Base-by-base conservation (phyloP, 2,113 vertebrate genomes). In the Pardalotus punctatus region DNA sequence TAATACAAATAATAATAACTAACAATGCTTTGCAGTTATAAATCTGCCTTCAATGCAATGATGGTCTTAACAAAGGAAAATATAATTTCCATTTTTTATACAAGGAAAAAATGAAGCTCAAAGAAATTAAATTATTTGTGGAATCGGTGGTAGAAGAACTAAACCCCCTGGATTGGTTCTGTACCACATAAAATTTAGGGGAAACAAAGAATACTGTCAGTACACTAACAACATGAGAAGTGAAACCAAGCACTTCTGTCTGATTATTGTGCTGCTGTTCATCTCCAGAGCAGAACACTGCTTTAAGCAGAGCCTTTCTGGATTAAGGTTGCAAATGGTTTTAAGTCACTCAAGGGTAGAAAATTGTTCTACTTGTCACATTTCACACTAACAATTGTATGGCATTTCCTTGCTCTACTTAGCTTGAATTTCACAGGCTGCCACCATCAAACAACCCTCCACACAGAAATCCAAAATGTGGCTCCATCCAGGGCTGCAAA, bases 351-450 rank as follows among this genome's bases (percentile, higher is more conserved):
- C 81, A 72, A 82, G 78, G 53, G 81, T 27, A 89, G 78, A 79
- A 95, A 94, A 91, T 72, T 57, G 45, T 89, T 79, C 57, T 72
- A 45, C 92, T 81, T 91, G 78, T 80, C 94, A 93, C 45, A 94
- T 93, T 93, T 90, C 73, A 82, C 93, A 85, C 70, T 81, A 95
- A 64, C 81, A 89, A 91, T 45, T 69, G 48, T 45, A 69, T 27
- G 57, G 61, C 48, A 89, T 81, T 96, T 96, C 45, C 66, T 79
- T 61, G 48, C 77, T 93, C 84, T 74, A 76, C 62, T 93, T 90
- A 70, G 36, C 65, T 85, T 43, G 16, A 91, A 89, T 79, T 93
- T 85, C 81, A 85, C 38, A 64, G 18, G 57, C 45, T 95, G 81
- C 61, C 45, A 65, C 73, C 76, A 64, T 45, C 60, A 65, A 94